Evolutionary conservation across 1,140 invertebrate species (phyloP).

Genomic region (Euwallacea fornicatus): DNA sequence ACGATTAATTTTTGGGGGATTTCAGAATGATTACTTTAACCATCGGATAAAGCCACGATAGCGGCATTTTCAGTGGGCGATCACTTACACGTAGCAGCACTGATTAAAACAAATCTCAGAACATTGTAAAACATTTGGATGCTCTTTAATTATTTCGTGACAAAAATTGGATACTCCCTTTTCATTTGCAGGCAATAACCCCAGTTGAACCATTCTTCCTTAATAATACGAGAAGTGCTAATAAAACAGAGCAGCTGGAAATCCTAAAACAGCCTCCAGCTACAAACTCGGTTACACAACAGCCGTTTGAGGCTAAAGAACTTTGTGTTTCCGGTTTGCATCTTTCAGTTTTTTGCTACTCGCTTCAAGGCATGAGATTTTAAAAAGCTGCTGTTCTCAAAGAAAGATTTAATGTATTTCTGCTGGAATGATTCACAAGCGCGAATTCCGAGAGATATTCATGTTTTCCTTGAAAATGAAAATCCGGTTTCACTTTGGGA

Average conservation of each 20-base stretch:
- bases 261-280: background rate
- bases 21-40: too few species aligned
- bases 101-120: background rate
- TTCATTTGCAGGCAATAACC: too few species aligned
- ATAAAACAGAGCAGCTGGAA: background rate
- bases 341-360: slow-evolving; percentile 7
- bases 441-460: background rate
- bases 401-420: slow-evolving; percentile 10
- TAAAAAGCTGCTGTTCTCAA: slow-evolving; percentile 1
- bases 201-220: background rate
- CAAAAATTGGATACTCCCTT: too few species aligned
- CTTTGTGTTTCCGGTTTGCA: slow-evolving; percentile 5
- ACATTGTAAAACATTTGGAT: background rate
- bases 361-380: background rate
- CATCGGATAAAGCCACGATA: too few species aligned
- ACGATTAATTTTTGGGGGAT: too few species aligned
- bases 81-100: too few species aligned
- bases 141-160: too few species aligned
- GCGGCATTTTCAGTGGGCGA: too few species aligned
- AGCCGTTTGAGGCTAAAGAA: slow-evolving; percentile 9
- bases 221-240: background rate
- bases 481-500: background rate
- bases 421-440: background rate
- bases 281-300: slow-evolving; percentile 3
- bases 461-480: background rate